Evolutionary conservation across 2,888 invertebrate species (phyloP).

Genomic region (Andrena chrysosceles): DNA sequence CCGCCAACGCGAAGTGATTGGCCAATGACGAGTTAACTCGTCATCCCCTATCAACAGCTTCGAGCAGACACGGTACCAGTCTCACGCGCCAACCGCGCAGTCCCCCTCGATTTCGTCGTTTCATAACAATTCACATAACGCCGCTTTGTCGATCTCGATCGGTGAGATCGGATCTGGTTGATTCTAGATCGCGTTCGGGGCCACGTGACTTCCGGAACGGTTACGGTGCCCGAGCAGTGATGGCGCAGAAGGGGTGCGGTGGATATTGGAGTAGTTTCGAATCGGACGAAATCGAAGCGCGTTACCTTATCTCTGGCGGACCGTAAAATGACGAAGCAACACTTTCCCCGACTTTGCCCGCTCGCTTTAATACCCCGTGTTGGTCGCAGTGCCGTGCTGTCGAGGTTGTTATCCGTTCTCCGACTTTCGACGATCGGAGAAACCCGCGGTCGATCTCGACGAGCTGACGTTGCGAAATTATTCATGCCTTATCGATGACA

Average conservation of each 20-base stretch:
- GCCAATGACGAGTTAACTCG: no score
- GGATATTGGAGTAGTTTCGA: conserved; percentile 12
- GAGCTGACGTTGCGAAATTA: conserved; percentile 1
- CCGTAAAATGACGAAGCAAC: conserved; percentile 54
- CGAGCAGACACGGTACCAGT: not conserved
- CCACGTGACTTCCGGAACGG: conserved; percentile 6
- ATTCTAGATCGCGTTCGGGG: conserved; percentile 11
- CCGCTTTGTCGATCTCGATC: conserved; percentile 25
- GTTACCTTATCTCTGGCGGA: conserved; percentile 39
- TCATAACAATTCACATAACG: conserved; percentile 24
- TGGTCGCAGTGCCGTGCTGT: not conserved
- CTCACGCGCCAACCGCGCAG: not conserved
- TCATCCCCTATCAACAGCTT: no score
- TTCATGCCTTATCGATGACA: conserved; percentile 6
- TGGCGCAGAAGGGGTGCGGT: not conserved
- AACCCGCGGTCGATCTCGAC: not conserved
- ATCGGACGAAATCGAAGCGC: conserved; percentile 40
- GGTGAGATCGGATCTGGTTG: not conserved
- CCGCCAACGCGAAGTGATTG: no score
- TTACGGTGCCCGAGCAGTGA: not conserved
- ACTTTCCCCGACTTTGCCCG: conserved; percentile 24
- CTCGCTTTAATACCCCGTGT: conserved; percentile 2
- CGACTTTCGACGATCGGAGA: conserved; percentile 24
- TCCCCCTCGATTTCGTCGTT: conserved; percentile 9
- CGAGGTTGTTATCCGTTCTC: conserved; percentile 7